Conservation (phyloP, 2,888 invertebrate genomes). For the Lasioglossum oenotherae region DNA sequence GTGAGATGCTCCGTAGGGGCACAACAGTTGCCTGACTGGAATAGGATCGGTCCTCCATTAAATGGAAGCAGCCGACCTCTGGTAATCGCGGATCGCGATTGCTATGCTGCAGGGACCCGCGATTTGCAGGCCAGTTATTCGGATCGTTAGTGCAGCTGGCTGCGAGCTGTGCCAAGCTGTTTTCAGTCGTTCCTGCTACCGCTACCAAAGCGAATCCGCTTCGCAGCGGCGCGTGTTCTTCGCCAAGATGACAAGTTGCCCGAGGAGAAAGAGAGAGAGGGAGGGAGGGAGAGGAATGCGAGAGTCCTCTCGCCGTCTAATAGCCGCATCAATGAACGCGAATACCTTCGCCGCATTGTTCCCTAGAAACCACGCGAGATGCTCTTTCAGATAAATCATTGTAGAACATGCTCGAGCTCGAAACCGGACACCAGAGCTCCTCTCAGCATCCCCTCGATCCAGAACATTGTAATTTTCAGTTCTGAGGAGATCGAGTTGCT, state of each 20-base stretch:
- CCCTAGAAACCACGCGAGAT: background rate
- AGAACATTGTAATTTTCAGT: background rate
- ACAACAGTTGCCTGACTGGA: background rate
- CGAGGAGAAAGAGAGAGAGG: background rate
- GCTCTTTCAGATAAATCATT: background rate
- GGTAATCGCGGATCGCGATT: slow-evolving; percentile 14
- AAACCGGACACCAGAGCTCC: background rate
- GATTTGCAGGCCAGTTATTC: slow-evolving; percentile 58
- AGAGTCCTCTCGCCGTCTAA: slow-evolving; percentile 3
- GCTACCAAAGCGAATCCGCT: background rate
- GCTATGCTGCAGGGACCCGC: slow-evolving; percentile 43
- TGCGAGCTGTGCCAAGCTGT: background rate
- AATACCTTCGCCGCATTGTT: background rate
- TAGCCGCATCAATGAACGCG: slow-evolving; percentile 3
- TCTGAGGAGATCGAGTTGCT: background rate
- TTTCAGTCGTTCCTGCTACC: background rate
- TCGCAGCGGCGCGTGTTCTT: background rate
- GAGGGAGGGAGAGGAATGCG: background rate
- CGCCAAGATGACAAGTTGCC: slow-evolving; percentile 6
- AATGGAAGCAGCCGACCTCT: slow-evolving; percentile 27
- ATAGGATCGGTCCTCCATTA: slow-evolving; percentile 28
- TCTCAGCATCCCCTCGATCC: background rate
- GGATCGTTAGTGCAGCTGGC: slow-evolving; percentile 46
- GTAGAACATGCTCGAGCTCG: background rate
- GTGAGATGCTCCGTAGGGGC: background rate